Evolutionary conservation across 2,113 vertebrate species (phyloP), one percentile per base, ranked within the genome.

Genomic region (Conger conger): DNA sequence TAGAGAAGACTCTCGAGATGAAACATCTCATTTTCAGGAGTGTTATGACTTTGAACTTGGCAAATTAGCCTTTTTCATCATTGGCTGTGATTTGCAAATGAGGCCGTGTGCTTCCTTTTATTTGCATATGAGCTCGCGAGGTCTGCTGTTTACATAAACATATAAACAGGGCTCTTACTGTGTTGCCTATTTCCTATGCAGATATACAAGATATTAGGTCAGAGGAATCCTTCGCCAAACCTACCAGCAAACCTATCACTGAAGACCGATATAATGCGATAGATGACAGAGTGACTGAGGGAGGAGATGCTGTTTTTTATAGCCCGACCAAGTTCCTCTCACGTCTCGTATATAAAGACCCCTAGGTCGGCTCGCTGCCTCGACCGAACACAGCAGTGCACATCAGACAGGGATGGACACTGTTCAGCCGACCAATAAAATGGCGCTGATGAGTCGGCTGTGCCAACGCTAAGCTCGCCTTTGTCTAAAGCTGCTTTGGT

Each of bases 41-140:
- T 36, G 82, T 83, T 86, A 82, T 79, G 81, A 86, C 81, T 86
- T 86, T 86, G 85, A 86, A 86, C 85, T 86, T 80, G 50, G 85
- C 76, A 86, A 86, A 36, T 82, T 79, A 68, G 53, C 81, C 85
- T 83, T 86, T 50, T 73, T 83, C 53, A 86, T 68, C 57, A 80
- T 63, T 83, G 81, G 57, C 50, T 79, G 38, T 68, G 54, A 86
- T 86, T 80, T 86, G 85, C 81, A 86, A 83, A 86, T 83, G 76
- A 83, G 77, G 53, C 76, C 35, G 81, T 1, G 37, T n/a, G 77
- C 38, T 86, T 73, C 33, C 53, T 79, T 36, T 79, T 79, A 83
- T 83, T 45, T 42, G 76, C 77, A 83, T 68, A 79, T 57, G 17
- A 83, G 40, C 76, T 53, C 80, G 35, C 45, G 37, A 40, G 80